These are phyloP conservation scores for Chelonus insularis DNA, from an alignment of 1,140 invertebrate genomes.

Conservation along the genomic window DNA sequence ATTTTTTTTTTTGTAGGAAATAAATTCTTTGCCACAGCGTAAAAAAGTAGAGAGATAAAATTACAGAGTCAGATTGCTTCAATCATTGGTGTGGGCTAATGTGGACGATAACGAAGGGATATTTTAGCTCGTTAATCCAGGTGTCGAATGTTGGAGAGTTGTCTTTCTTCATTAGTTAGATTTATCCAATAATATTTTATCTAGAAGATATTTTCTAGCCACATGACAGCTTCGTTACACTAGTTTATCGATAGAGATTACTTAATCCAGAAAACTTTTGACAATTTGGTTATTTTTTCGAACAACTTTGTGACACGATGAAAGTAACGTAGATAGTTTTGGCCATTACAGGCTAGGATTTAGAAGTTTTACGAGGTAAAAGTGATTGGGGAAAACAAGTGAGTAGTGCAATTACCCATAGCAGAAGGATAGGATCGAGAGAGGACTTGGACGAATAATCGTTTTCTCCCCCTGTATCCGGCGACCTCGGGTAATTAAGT, in stretches of 20 bases:
- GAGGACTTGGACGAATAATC: constrained; percentile 33
- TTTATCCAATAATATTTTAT: no score
- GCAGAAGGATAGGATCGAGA: constrained; percentile 6
- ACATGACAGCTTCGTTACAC: no score
- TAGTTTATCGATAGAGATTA: no score
- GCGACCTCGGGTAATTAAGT: constrained; percentile 52
- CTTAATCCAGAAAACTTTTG: no score
- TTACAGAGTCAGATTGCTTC: constrained; percentile 29
- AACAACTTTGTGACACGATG: no score
- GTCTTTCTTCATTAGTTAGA: neutral
- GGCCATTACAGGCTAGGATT: neutral
- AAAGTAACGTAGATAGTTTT: neutral
- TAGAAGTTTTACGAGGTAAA: neutral
- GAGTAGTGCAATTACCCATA: constrained; percentile 9
- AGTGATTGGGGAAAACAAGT: neutral
- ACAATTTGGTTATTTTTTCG: no score
- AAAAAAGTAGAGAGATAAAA: constrained; percentile 7
- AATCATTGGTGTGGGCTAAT: constrained; percentile 18
- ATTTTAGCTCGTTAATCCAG: constrained; percentile 41
- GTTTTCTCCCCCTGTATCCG: constrained; percentile 36
- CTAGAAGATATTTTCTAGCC: no score
- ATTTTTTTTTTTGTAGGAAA: constrained; percentile 6
- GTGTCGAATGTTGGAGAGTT: neutral
- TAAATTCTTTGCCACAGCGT: constrained; percentile 12
- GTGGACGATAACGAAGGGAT: constrained; percentile 24